Conservation (phyloP, 2,113 vertebrate species). For the Hiodon tergisus region DNA sequence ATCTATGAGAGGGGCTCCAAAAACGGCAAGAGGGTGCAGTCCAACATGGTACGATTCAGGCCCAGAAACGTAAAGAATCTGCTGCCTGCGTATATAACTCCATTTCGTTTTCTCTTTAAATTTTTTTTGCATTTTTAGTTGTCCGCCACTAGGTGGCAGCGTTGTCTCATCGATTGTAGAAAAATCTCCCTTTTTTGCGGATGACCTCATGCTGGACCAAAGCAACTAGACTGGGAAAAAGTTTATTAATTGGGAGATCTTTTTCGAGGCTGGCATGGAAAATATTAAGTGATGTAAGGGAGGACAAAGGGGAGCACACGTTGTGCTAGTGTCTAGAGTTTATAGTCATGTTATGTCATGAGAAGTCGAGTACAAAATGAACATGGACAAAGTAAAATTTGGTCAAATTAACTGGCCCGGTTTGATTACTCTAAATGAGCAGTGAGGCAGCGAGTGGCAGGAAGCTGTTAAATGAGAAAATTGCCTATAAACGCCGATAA, state of each 20-base stretch:
- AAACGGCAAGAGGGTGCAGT: slow-evolving; percentile 93
- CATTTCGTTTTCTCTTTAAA: too few species aligned
- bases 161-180: slow-evolving; percentile 30
- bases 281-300: too few species aligned
- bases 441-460: neutral
- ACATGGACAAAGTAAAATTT: neutral
- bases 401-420: neutral
- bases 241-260: neutral
- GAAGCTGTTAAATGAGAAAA: neutral
- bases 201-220: slow-evolving; percentile 6
- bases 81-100: too few species aligned
- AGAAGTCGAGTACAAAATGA: neutral
- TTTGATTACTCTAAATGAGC: neutral
- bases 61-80: neutral
- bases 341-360: neutral
- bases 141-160: slow-evolving; percentile 53
- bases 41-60: slow-evolving; percentile 80
- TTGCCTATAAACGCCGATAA: neutral
- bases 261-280: neutral
- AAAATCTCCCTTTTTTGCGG: neutral
- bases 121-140: too few species aligned
- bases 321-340: neutral
- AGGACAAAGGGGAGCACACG: neutral
- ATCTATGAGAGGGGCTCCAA: slow-evolving; percentile 92
- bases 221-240: neutral